Evolutionary conservation across 2,888 invertebrate genomes (phyloP).

Genomic region (Heliconius aoede): DNA sequence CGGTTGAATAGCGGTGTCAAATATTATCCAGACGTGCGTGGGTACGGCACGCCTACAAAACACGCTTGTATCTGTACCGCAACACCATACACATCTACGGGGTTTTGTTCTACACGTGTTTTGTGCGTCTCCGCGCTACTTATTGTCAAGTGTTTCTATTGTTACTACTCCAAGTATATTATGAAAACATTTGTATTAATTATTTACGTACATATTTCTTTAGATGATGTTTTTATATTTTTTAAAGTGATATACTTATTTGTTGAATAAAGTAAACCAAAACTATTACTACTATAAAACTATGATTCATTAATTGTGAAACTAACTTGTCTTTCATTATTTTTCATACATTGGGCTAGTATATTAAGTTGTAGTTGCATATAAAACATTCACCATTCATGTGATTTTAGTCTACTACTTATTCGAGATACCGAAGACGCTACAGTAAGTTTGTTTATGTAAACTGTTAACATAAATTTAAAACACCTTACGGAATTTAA

Average conservation of each 20-base stretch:
- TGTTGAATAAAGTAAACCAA: not conserved
- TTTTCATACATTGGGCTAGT: not conserved
- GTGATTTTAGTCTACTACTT: constrained; percentile 10
- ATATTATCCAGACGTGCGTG: constrained; percentile 51
- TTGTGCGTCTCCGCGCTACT: constrained; percentile 1
- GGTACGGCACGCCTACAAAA: constrained; percentile 46
- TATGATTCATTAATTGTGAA: not conserved
- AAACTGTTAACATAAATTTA: constrained; percentile 23
- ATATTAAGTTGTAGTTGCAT: not conserved
- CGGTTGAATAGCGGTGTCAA: constrained; percentile 47
- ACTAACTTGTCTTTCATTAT: not conserved
- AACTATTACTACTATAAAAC: not conserved
- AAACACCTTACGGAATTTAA: constrained; percentile 30
- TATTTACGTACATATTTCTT: not conserved
- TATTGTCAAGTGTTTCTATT: constrained; percentile 18
- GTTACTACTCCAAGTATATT: not conserved
- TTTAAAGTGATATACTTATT: not conserved
- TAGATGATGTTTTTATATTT: not conserved
- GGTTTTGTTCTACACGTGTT: constrained; percentile 25
- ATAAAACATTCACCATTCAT: not conserved
- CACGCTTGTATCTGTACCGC: constrained; percentile 50
- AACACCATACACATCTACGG: constrained; percentile 31
- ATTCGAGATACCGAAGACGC: not conserved
- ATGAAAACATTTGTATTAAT: not conserved
- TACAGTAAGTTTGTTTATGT: not conserved